Percentiles rank a stretch among this genome's conserved stretches.
phyloP scores from a whole-genome alignment of 2,797 vertebrate genomes.

The Siniperca obscura region DNA sequence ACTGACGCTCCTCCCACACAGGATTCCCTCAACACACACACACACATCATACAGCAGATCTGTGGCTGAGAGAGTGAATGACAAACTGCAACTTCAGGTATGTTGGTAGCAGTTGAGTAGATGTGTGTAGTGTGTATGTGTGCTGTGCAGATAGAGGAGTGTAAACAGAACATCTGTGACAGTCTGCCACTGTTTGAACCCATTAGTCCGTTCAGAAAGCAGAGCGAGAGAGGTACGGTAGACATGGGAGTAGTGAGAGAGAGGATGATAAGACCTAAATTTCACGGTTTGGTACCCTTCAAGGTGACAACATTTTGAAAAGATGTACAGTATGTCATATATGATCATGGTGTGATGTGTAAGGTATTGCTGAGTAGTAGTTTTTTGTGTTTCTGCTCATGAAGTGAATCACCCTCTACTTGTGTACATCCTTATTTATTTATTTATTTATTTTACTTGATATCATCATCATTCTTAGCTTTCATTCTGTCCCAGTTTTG shows the following conservation, averaged over 20 bases:
- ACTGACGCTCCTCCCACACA: conserved; percentile 1
- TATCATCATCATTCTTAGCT: background rate
- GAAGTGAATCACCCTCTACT: background rate
- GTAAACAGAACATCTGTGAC: conserved; percentile 28
- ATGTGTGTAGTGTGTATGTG: conserved; percentile 3
- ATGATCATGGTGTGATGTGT: conserved; percentile 9
- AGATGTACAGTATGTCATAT: conserved; percentile 16
- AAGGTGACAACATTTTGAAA: conserved; percentile 43
- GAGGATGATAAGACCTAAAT: background rate
- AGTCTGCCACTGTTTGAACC: conserved; percentile 23
- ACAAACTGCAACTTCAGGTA: conserved; percentile 36
- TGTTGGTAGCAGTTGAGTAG: conserved; percentile 1
- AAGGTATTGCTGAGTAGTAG: background rate
- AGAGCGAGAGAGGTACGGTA: background rate
- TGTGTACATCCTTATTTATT: background rate
- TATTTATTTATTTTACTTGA: background rate
- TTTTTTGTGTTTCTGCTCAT: conserved; percentile 1
- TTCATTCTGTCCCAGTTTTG: background rate
- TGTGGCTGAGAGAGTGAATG: conserved; percentile 11
- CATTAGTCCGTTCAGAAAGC: conserved; percentile 20
- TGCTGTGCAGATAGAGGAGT: conserved; percentile 22
- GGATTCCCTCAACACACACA: conserved; percentile 11
- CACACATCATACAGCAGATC: conserved; percentile 10
- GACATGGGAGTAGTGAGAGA: background rate
- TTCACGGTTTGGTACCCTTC: conserved; percentile 39